A percentile compares a stretch with the other conserved stretches of the same genome.
Evolutionary conservation across 2,888 invertebrate genomes (phyloP).

Genomic region (Ganaspis brasiliensis): DNA sequence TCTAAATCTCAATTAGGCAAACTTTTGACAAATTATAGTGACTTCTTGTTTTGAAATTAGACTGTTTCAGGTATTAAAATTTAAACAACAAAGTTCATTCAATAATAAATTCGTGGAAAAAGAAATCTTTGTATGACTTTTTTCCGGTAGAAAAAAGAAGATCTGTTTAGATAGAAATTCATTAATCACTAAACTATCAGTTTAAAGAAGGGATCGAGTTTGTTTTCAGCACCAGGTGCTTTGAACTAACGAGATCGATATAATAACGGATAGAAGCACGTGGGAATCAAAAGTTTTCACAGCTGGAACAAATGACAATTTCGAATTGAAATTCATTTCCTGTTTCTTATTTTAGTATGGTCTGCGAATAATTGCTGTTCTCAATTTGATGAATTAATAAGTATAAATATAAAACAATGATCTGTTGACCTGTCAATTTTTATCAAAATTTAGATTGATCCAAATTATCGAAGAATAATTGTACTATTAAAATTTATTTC

Average conservation of each 20-base stretch:
- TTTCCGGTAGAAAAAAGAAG: background rate
- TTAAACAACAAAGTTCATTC: too few species aligned
- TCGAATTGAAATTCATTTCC: constrained; percentile 5
- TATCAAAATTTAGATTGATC: too few species aligned
- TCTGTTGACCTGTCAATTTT: too few species aligned
- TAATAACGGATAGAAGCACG: background rate
- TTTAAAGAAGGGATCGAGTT: background rate
- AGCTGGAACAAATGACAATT: background rate
- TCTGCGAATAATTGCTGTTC: background rate
- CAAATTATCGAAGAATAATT: too few species aligned
- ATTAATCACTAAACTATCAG: background rate
- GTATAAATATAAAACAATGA: too few species aligned
- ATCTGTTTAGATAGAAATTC: background rate
- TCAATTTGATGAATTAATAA: too few species aligned
- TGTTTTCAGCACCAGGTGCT: constrained; percentile 34
- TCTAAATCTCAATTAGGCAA: too few species aligned
- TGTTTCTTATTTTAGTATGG: background rate
- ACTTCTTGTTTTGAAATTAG: too few species aligned
- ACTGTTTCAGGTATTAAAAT: too few species aligned
- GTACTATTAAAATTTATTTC: too few species aligned
- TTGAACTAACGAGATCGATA: constrained; percentile 7
- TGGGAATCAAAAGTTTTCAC: constrained; percentile 11
- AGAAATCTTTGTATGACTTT: background rate
- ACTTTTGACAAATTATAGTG: too few species aligned
- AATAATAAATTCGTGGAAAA: too few species aligned